Conservation (phyloP, 2,888 invertebrate species). For the Ornithoptera priamus region DNA sequence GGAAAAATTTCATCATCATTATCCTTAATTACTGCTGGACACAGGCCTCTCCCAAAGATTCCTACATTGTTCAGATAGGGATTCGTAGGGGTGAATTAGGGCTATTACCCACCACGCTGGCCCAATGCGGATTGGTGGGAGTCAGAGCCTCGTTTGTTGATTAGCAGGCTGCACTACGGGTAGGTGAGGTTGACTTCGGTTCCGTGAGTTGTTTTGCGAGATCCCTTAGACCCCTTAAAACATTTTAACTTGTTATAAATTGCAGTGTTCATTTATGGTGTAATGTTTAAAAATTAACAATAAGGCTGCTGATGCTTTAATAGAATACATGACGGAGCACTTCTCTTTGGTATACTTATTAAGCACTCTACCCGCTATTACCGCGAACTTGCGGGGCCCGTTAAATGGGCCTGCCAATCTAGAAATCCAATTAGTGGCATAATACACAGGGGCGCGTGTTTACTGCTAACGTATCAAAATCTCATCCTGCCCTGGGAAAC, state of each 20-base stretch:
- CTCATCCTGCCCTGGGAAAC: background rate
- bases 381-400: constrained; percentile 17
- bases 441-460: constrained; percentile 6
- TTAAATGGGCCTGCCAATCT: constrained; percentile 17
- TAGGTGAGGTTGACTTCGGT: too few species aligned
- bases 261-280: background rate
- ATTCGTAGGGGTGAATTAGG: too few species aligned
- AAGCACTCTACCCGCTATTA: constrained; percentile 3
- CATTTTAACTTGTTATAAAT: background rate
- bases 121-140: too few species aligned
- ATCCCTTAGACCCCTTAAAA: background rate
- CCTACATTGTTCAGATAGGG: too few species aligned
- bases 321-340: constrained; percentile 7
- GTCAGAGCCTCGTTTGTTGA: too few species aligned
- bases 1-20: too few species aligned
- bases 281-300: too few species aligned
- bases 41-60: too few species aligned
- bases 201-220: too few species aligned
- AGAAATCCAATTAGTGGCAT: constrained; percentile 17
- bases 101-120: too few species aligned
- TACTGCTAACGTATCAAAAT: constrained; percentile 3
- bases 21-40: too few species aligned
- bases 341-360: constrained; percentile 19
- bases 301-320: background rate
- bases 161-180: too few species aligned